phyloP scores from a whole-genome alignment of 2,888 invertebrate species.

The Hedychridium roseum region DNA sequence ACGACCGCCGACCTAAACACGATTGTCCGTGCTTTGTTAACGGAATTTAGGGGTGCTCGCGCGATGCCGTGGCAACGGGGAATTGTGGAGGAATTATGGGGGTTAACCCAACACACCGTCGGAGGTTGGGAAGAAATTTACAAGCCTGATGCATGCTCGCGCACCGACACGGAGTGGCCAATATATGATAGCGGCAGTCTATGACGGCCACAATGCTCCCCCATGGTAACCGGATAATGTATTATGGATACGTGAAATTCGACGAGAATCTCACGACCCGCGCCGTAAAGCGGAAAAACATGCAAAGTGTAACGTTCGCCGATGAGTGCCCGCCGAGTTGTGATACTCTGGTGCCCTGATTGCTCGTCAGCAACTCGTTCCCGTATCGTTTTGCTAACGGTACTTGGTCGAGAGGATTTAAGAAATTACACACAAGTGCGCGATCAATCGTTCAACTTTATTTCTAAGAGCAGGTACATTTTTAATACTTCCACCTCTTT shows the following conservation, averaged over 20 bases:
- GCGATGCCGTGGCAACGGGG: constrained; percentile 33
- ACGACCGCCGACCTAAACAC: too few relatives aligned
- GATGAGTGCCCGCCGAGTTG: neutral
- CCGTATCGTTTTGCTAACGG: too few relatives aligned
- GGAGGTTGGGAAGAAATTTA: constrained; percentile 40
- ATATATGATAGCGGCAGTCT: constrained; percentile 37
- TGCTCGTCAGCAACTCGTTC: too few relatives aligned
- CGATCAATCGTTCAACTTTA: too few relatives aligned
- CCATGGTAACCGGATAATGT: constrained; percentile 57
- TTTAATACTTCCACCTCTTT: too few relatives aligned
- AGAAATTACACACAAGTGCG: too few relatives aligned
- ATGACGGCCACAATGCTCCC: constrained; percentile 51
- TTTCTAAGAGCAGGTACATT: too few relatives aligned
- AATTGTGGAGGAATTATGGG: constrained; percentile 41
- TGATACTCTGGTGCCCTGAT: too few relatives aligned
- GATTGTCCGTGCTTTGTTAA: constrained; percentile 23
- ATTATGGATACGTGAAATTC: constrained; percentile 53
- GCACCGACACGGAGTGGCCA: constrained; percentile 20
- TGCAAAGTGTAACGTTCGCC: neutral
- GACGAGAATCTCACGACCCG: constrained; percentile 48
- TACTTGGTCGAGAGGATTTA: too few relatives aligned
- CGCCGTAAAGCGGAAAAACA: constrained; percentile 33
- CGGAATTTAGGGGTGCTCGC: constrained; percentile 21
- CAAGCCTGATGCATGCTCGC: constrained; percentile 35
- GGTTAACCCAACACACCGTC: constrained; percentile 42